phyloP scores from a whole-genome alignment of 1,140 invertebrate genomes.

The Phocides pigmalion region DNA sequence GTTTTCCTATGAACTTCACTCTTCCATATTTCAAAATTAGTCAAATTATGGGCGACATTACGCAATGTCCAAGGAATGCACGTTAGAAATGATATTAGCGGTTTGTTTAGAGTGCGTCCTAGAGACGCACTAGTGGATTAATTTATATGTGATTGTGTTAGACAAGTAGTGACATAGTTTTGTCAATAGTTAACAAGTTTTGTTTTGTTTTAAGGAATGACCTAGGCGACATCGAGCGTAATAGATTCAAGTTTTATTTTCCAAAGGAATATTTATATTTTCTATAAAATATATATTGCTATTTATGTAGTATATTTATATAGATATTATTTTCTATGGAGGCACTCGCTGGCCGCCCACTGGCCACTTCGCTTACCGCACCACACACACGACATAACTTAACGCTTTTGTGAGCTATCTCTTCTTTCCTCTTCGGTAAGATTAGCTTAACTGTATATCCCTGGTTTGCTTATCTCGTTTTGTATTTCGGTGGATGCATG shows the following conservation, averaged over 20 bases:
- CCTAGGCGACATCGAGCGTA: conserved; percentile 66
- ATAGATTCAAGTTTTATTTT: conserved; percentile 52
- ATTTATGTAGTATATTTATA: conserved; percentile 49
- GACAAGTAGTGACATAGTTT: conserved; percentile 49
- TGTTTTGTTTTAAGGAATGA: conserved; percentile 68
- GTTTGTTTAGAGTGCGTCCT: conserved; percentile 57
- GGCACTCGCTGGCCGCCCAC: conserved; percentile 43
- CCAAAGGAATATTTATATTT: conserved; percentile 35
- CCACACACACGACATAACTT: conserved; percentile 34
- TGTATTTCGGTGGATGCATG: conserved; percentile 17
- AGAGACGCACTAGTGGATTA: conserved; percentile 62
- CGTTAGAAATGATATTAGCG: conserved; percentile 68
- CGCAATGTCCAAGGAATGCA: conserved; percentile 67
- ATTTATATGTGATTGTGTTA: conserved; percentile 70
- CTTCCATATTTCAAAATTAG: conserved; percentile 80
- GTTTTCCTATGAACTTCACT: conserved; percentile 71
- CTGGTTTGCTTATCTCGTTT: conserved; percentile 2
- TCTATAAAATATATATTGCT: conserved; percentile 44
- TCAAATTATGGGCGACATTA: conserved; percentile 47
- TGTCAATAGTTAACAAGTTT: conserved; percentile 43
- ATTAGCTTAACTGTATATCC: conserved; percentile 1
- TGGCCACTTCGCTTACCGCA: conserved; percentile 47
- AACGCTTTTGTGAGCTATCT: conserved; percentile 15
- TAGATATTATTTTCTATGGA: conserved; percentile 41
- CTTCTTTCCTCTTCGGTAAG: conserved; percentile 21